These are phyloP conservation scores for Rhinichthys klamathensis DNA, from an alignment of 2,113 vertebrate species.

Conservation along the genomic window DNA sequence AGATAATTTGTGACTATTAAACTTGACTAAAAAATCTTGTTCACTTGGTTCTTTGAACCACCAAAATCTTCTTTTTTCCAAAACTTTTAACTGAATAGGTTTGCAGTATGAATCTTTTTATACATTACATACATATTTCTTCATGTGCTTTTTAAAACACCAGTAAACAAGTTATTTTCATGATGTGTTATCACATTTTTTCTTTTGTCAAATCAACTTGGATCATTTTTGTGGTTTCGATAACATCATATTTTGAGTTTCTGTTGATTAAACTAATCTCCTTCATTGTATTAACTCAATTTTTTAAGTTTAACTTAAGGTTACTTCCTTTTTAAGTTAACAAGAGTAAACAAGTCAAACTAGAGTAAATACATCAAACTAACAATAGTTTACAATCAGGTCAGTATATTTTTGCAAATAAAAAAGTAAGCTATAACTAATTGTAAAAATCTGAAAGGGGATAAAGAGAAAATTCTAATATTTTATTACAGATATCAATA, in stretches of 20 bases:
- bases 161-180: background rate
- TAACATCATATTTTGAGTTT: no score
- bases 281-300: no score
- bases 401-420: background rate
- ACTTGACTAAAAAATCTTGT: conserved; percentile 85
- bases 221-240: no score
- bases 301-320: no score
- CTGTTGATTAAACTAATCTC: no score
- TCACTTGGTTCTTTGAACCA: conserved; percentile 43
- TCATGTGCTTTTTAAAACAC: background rate
- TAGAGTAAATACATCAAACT: background rate
- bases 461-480: no score
- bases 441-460: no score
- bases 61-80: background rate
- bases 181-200: no score
- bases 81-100: background rate
- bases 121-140: background rate
- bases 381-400: no score
- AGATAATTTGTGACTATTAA: conserved; percentile 78
- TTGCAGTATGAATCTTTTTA: background rate
- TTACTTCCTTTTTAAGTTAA: no score
- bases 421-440: no score
- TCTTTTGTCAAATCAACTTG: no score
- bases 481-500: background rate
- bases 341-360: background rate